These are phyloP conservation scores for Drosophila neocordata DNA, from an alignment of 1,140 invertebrate genomes.

Conservation along the genomic window DNA sequence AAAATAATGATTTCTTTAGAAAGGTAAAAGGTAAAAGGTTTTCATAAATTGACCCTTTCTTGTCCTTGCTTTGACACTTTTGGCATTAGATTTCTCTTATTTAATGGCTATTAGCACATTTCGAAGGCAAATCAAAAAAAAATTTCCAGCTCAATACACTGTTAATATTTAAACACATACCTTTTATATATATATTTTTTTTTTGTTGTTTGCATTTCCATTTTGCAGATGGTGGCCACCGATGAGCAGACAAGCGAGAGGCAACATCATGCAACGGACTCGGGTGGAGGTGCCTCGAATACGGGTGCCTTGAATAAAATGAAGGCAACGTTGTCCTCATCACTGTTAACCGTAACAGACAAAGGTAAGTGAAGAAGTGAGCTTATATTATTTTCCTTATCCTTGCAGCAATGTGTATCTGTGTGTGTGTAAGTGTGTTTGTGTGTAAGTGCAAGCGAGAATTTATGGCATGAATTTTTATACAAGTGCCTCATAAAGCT, in stretches of 20 bases:
- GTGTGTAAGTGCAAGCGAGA: conserved; percentile 58
- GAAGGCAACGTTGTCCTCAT: conserved; percentile 90
- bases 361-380: conserved; percentile 85
- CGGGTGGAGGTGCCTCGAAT: conserved; percentile 74
- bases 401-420: background rate
- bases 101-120: conserved; percentile 52
- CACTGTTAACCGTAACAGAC: conserved; percentile 90
- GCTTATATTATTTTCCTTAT: conserved; percentile 8
- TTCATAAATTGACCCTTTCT: no score
- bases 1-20: no score
- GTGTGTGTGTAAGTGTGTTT: background rate
- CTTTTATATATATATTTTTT: conserved; percentile 5
- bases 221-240: conserved; percentile 88
- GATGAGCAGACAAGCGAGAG: conserved; percentile 85
- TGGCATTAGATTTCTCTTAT: conserved; percentile 19
- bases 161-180: conserved; percentile 48
- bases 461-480: conserved; percentile 74
- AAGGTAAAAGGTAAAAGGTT: no score
- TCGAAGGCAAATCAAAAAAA: conserved; percentile 59
- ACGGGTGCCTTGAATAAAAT: conserved; percentile 89
- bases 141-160: conserved; percentile 41
- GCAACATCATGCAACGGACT: conserved; percentile 84
- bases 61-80: no score
- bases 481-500: conserved; percentile 68
- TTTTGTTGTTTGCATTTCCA: background rate